phyloP scores from a whole-genome alignment of 2,888 invertebrate species.

The Drosophila lutescens region DNA sequence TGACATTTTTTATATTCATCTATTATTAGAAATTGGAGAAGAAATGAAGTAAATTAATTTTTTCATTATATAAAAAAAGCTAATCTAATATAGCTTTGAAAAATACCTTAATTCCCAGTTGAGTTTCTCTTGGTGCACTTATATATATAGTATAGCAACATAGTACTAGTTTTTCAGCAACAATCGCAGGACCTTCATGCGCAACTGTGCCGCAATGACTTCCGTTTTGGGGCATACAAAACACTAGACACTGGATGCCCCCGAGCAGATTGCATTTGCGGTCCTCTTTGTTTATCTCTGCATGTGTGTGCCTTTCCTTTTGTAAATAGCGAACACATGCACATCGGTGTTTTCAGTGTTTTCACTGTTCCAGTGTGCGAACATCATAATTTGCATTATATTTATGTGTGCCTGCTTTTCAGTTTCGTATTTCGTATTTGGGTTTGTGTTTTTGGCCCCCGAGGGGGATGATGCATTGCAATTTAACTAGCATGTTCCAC shows the following conservation, averaged over 20 bases:
- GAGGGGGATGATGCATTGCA: constrained; percentile 31
- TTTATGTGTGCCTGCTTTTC: constrained; percentile 23
- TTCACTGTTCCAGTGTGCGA: constrained; percentile 6
- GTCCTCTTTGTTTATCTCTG: constrained; percentile 45
- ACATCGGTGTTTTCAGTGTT: constrained; percentile 1
- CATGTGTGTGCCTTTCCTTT: constrained; percentile 39
- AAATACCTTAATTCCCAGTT: neutral
- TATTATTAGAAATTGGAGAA: no score
- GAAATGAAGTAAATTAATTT: neutral
- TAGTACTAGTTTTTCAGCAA: constrained; percentile 14
- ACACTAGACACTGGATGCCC: constrained; percentile 45
- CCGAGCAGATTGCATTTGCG: constrained; percentile 70
- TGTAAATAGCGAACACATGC: constrained; percentile 51
- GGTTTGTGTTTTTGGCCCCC: constrained; percentile 17
- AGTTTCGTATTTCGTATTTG: constrained; percentile 4
- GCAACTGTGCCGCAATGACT: constrained; percentile 71
- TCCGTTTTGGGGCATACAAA: constrained; percentile 55
- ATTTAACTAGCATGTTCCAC: constrained; percentile 57
- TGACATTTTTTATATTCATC: no score
- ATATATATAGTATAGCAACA: neutral
- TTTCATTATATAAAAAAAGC: neutral
- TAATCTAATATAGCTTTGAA: neutral
- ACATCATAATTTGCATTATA: constrained; percentile 45
- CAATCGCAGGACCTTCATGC: constrained; percentile 47
- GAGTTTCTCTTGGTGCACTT: constrained; percentile 19